These are phyloP conservation scores for Scrobipalpa costella DNA, from an alignment of 2,888 invertebrate genomes.

Conservation along the genomic window DNA sequence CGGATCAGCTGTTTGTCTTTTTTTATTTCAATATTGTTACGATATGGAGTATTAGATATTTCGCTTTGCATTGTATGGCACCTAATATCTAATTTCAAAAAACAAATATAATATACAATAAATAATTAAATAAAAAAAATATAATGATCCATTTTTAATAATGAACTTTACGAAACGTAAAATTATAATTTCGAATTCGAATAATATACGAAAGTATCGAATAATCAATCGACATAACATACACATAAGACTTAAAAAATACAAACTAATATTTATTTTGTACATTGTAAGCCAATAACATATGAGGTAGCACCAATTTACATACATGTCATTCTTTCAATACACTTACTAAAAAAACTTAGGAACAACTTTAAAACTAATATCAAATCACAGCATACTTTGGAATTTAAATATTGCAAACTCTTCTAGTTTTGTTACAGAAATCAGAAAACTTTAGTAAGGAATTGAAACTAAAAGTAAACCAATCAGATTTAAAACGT, in stretches of 20 bases:
- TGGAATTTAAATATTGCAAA: constrained; percentile 32
- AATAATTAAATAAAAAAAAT: neutral
- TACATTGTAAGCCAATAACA: constrained; percentile 11
- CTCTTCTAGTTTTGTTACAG: neutral
- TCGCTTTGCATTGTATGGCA: constrained; percentile 24
- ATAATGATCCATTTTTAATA: too few species aligned
- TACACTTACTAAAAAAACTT: constrained; percentile 11
- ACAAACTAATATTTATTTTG: constrained; percentile 16
- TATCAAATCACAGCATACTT: constrained; percentile 40
- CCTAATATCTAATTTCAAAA: neutral
- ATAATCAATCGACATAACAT: too few species aligned
- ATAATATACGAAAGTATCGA: too few species aligned
- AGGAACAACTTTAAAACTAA: constrained; percentile 25
- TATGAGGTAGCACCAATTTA: constrained; percentile 21
- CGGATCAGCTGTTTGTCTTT: neutral
- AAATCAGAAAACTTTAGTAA: neutral
- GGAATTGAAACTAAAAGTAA: neutral
- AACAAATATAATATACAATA: neutral
- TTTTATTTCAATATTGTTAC: neutral
- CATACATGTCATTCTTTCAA: constrained; percentile 10
- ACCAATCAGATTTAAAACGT: neutral
- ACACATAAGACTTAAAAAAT: neutral
- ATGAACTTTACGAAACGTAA: too few species aligned
- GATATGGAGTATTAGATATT: constrained; percentile 1
- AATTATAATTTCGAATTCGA: too few species aligned